These are phyloP conservation scores for Euura saliciscinereae DNA, from an alignment of 1,140 invertebrate species.

Conservation along the genomic window DNA sequence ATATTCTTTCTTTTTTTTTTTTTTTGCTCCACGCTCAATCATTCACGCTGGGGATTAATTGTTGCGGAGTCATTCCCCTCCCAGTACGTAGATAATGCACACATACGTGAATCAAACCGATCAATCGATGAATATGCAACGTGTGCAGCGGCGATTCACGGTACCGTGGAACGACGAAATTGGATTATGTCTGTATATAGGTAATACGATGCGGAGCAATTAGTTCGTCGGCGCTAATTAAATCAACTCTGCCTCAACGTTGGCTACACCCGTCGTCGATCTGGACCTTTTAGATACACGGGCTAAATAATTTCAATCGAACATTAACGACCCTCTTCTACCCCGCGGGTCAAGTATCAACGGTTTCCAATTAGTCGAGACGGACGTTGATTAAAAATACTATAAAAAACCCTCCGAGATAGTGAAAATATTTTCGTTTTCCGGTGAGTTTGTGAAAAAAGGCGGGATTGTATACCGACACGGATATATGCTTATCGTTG, in stretches of 20 bases:
- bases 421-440: too few relatives aligned
- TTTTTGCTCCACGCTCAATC: neutral
- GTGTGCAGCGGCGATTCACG: neutral
- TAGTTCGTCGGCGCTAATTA: neutral
- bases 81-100: neutral
- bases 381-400: too few relatives aligned
- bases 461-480: neutral
- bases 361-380: too few relatives aligned
- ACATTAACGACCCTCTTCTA: neutral
- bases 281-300: neutral
- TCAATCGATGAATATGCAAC: constrained; percentile 3
- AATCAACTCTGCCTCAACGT: neutral
- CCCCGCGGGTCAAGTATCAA: neutral
- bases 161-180: neutral
- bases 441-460: too few relatives aligned
- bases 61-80: neutral
- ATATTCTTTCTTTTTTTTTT: neutral
- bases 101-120: neutral
- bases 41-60: neutral
- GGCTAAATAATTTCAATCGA: too few relatives aligned
- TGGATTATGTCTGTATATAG: neutral
- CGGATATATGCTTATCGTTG: constrained; percentile 44
- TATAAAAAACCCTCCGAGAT: too few relatives aligned
- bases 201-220: neutral
- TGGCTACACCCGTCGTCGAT: neutral